phyloP scores from a whole-genome alignment of 2,797 vertebrate genomes.

The Crenichthys baileyi region DNA sequence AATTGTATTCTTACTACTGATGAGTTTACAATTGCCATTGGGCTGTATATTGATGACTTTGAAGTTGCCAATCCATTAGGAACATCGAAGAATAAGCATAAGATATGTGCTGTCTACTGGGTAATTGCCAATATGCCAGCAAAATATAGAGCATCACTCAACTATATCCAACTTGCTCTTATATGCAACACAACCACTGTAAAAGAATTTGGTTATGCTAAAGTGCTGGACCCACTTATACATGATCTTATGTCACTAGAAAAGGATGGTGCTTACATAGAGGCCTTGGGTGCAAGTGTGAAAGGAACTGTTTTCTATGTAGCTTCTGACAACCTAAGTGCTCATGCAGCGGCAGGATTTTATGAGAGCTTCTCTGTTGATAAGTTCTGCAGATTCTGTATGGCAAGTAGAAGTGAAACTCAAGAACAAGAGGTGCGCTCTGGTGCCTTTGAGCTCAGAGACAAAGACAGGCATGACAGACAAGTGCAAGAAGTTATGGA shows the following conservation, averaged over 20 bases:
- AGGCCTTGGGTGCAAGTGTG: conserved; percentile 37
- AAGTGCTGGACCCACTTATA: conserved; percentile 7
- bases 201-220: conserved; percentile 9
- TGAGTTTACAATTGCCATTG: not conserved
- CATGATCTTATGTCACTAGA: not conserved
- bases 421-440: conserved; percentile 36
- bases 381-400: conserved; percentile 44
- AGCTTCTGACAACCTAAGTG: conserved; percentile 42
- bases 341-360: conserved; percentile 44
- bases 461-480: conserved; percentile 33
- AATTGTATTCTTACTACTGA: not conserved
- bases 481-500: conserved; percentile 40
- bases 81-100: not conserved
- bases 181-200: not conserved
- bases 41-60: conserved; percentile 1
- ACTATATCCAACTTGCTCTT: conserved; percentile 3
- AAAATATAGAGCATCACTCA: not conserved
- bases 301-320: conserved; percentile 41
- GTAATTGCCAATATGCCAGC: not conserved
- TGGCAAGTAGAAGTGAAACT: not conserved
- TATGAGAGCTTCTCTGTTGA: conserved; percentile 30
- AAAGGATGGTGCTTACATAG: conserved; percentile 31
- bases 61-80: not conserved
- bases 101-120: conserved; percentile 1
- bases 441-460: conserved; percentile 31